Base-by-base conservation (phyloP, 1,140 invertebrate species). In the Pantala flavescens region DNA sequence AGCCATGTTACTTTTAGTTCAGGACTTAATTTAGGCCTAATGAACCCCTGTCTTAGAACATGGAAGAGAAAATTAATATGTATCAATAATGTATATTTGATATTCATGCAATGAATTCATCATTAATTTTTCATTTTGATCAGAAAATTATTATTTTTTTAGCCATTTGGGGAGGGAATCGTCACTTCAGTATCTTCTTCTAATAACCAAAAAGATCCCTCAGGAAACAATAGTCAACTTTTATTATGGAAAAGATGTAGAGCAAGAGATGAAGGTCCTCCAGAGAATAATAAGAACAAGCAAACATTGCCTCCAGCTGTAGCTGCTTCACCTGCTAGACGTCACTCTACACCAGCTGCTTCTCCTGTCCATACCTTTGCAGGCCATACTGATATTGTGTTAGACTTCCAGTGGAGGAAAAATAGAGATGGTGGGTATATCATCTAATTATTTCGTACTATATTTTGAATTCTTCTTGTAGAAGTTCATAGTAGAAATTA, bases 141-240 rank as follows among this genome's bases (percentile, higher is more conserved):
- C 9, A 36, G 2, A 9, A 36, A 36, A 36, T 55, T 16, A n/a
- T 76, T 75, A 72, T 77, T 76, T 77, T 80, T 83, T 43, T 81
- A 93, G 88, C 95, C 96, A 21, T 97, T 98, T 86, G 95, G 94
- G 28, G 91, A 94, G 84, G 95, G 95, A 28, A 81, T 98, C 70
- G 87, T 98, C 16, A 97, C 95, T 63, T 93, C 95, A 79, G 92
- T 93, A 70, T 91, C 95, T 43, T 93, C 93, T 0, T 91, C 92
- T 79, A 82, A 94, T 76, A 82, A 88, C 73, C 83, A 92, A 77
- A 91, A 91, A 23, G 93, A 95, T 80, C n/a, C 49, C 12, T 63
- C 49, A 7, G 94, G 94, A 79, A 92, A 90, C 80, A 36, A 36
- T 36, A 36, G 28, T 36, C 28, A 36, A 36, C 82, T 96, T 23